Base-by-base conservation (phyloP, 2,888 invertebrate genomes). In the Thereva unica region DNA sequence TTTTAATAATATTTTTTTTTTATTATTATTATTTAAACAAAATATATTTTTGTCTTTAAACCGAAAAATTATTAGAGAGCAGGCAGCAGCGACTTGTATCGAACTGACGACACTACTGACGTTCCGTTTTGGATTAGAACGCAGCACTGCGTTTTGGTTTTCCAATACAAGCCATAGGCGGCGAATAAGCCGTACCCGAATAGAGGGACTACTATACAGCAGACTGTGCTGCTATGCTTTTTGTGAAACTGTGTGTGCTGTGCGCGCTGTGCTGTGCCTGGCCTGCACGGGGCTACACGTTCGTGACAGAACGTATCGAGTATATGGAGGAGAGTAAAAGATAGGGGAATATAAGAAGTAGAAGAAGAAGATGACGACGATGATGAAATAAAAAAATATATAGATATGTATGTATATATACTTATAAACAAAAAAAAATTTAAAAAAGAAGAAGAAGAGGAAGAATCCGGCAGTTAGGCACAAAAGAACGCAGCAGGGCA, bases 71-170 rank as follows among this genome's bases (percentile, higher is more conserved):
- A 71, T 70, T 71, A 71, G 71, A 73, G 72, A 72, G 72, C 73
- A 71, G 72, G 73, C 74, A 72, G 72, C 74, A 74, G 74, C 74
- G 74, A 74, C 73, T 74, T 74, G 73, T 73, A 71, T 73, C 73
- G 71, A 73, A 74, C 73, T 74, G 73, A 73, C 73, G 73, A 73
- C 72, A 73, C 72, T 73, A 74, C 74, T 74, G 73, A 74, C 72
- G 71, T 71, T 73, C 72, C 53, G 61, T 61, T 69, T 65, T 67
- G 69, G 69, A 67, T 70, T 69, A 71, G 70, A 71, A 71, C 70
- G 71, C 71, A 71, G 69, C 68, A 68, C 69, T 71, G 71, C 70
- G 69, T 71, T 71, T 69, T 67, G 64, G 56, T 55, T 59, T 64
- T 64, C 54, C 64, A 54, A 64, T 52, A 64, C 67, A 45, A 64